Evolutionary conservation across 1,140 invertebrate genomes (phyloP), one percentile per base, ranked within the genome.

Genomic region (Drosophila ercepeae): DNA sequence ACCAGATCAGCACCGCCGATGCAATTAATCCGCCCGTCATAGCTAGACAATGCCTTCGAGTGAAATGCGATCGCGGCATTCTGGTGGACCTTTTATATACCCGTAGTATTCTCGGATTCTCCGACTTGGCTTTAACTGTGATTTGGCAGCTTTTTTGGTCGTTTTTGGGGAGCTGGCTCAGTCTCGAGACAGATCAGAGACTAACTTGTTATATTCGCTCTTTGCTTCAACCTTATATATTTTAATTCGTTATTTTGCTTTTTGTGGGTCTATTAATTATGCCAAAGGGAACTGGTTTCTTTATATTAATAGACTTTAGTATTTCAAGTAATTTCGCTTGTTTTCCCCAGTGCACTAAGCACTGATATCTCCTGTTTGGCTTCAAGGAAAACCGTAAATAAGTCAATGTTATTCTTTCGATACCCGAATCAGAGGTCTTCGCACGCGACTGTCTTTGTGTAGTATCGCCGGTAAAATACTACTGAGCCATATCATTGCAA

Each of bases 31-130:
- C 82, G 59, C 78, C 79, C 75, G 83, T 89, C 86, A 89, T 90
- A 16, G 77, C 89, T 61, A 90, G 79, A 74, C 89, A 90, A 53
- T 78, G 89, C 55, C 68, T 89, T 49, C 79, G 63, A 78, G 79
- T 84, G 71, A 90, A 90, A 90, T 90, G 83, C 53, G 89, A 84
- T 39, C 79, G 83, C 74, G 89, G 76, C 89, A 90, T 90, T 78
- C 76, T 82, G 67, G 61, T 68, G 49, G 64, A 46, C 48, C 25
- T 14, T 65, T 60, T 86, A 88, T 88, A 86, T 86, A 84, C 74
- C 23, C 48, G 64, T 58, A 44, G 49, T 63, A 42, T 32, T 49
- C 34, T 72, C 53, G 67, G 58, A 48, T 75, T 79, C 57, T 67
- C 7, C 54, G 41, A 27, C 18, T 25, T 46, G 11, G 39, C 32